A percentile compares a stretch with the other conserved stretches of the same genome.
phyloP scores from a whole-genome alignment of 2,797 vertebrate species.

The Acrossocheilus wenchowensis region DNA sequence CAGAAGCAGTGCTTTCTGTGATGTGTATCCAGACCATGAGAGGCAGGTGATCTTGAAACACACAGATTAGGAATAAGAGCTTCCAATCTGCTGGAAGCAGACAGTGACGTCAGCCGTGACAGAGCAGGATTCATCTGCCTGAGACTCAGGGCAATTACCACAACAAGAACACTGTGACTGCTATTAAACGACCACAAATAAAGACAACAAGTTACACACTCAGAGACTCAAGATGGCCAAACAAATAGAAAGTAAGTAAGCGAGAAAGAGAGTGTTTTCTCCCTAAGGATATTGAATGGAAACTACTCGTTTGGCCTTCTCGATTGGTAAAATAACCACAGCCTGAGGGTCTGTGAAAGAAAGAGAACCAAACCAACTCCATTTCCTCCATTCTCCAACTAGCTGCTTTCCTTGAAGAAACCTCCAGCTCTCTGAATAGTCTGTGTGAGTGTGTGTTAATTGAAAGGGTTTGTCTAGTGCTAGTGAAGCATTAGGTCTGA shows the following conservation, averaged over 20 bases:
- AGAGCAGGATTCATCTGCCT: slow-evolving; percentile 61
- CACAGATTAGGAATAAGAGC: slow-evolving; percentile 58
- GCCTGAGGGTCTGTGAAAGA: slow-evolving; percentile 37
- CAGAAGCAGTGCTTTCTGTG: neutral
- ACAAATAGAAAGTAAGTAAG: neutral
- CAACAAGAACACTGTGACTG: slow-evolving; percentile 53
- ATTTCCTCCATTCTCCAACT: slow-evolving; percentile 34
- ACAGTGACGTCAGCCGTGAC: slow-evolving; percentile 59
- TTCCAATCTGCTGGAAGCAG: slow-evolving; percentile 55
- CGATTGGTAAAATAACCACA: slow-evolving; percentile 16
- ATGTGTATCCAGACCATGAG: neutral
- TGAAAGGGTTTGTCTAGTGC: slow-evolving; percentile 45
- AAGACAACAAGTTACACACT: neutral
- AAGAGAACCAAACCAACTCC: slow-evolving; percentile 41
- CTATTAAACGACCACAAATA: slow-evolving; percentile 28
- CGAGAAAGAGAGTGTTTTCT: neutral
- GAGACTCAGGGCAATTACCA: slow-evolving; percentile 61
- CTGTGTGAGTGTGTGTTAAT: slow-evolving; percentile 31
- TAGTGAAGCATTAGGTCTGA: slow-evolving; percentile 68
- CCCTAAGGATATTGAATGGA: neutral
- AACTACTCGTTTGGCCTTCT: neutral
- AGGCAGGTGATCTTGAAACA: slow-evolving; percentile 52
- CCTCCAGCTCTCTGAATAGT: slow-evolving; percentile 2
- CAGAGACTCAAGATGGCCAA: neutral
- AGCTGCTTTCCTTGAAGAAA: slow-evolving; percentile 24